Conservation (phyloP, 2,113 vertebrate genomes). For the Jacana jacana region DNA sequence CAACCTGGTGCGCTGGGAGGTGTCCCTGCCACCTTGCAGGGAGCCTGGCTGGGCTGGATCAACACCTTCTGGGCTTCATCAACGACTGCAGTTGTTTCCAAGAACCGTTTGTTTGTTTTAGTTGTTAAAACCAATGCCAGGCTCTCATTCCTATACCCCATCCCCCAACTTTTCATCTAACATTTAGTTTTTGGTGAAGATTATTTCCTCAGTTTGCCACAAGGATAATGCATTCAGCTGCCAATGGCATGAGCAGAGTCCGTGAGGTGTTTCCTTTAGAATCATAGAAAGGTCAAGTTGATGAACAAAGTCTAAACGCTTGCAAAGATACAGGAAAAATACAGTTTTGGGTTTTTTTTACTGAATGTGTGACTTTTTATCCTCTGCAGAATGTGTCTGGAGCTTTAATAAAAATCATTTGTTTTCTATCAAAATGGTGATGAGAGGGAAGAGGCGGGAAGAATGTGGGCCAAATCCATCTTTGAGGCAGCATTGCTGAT, state of each 20-base stretch:
- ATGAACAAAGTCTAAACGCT: neutral
- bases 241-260: neutral
- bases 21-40: neutral
- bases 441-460: neutral
- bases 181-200: neutral
- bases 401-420: neutral
- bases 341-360: neutral
- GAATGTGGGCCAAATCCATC: neutral
- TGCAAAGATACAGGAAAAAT: neutral
- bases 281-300: neutral
- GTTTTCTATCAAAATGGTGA: conserved; percentile 13
- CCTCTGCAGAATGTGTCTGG: neutral
- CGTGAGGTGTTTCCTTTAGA: neutral
- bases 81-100: neutral
- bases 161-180: neutral
- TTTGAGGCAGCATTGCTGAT: neutral
- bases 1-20: no score
- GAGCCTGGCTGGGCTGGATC: neutral
- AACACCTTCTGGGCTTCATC: neutral
- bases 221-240: neutral
- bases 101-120: neutral
- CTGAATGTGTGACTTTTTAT: neutral
- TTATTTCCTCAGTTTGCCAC: neutral
- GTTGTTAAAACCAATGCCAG: neutral
- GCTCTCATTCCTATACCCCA: neutral